phyloP scores from a whole-genome alignment of 2,888 invertebrate species.

The Drosophila melanosoma region DNA sequence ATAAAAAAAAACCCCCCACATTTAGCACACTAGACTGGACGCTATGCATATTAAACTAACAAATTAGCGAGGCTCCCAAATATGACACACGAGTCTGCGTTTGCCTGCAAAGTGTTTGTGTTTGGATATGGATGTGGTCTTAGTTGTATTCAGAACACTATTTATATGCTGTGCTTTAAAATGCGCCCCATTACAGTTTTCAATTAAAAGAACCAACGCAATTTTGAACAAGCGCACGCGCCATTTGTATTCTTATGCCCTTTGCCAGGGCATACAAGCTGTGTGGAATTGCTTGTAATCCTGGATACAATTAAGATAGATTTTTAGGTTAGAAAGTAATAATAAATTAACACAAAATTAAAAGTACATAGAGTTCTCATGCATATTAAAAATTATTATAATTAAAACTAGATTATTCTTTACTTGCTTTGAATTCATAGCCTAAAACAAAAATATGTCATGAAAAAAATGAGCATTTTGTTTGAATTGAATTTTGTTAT shows the following conservation, averaged over 20 bases:
- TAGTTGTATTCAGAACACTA: constrained; percentile 15
- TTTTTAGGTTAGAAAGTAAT: background rate
- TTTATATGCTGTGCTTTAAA: constrained; percentile 25
- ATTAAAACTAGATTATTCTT: background rate
- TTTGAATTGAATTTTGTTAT: background rate
- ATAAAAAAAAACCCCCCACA: background rate
- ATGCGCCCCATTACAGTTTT: constrained; percentile 49
- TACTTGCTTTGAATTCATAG: background rate
- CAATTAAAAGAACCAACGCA: constrained; percentile 58
- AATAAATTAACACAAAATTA: background rate
- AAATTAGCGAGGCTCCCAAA: constrained; percentile 53
- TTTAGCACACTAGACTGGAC: constrained; percentile 42
- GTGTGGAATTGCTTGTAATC: background rate
- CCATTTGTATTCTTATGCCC: constrained; percentile 43
- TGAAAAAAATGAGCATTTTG: no score
- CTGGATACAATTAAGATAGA: no score
- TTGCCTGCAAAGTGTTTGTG: background rate
- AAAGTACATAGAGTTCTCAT: background rate
- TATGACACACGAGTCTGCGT: constrained; percentile 1
- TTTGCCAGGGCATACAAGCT: constrained; percentile 1
- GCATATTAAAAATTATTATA: background rate
- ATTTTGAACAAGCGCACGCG: constrained; percentile 49
- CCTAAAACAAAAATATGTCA: no score
- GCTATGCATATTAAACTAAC: constrained; percentile 60
- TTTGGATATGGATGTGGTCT: constrained; percentile 20